Conservation (phyloP, 2,888 invertebrate species). For the Oxystoma pomonae region DNA sequence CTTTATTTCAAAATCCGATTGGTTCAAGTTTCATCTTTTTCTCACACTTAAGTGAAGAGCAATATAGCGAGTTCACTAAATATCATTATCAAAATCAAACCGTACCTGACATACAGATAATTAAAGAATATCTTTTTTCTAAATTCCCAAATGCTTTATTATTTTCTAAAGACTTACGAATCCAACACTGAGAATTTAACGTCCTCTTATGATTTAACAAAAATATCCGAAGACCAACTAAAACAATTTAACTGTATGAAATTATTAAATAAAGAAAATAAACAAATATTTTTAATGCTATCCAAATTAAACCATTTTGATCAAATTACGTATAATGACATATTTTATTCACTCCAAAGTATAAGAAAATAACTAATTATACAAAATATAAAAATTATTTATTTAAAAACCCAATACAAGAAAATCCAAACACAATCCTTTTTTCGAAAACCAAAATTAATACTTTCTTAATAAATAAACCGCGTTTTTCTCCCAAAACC, state of each 20-base stretch:
- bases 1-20: neutral
- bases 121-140: neutral
- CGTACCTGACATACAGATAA: neutral
- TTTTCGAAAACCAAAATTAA: conserved; percentile 21
- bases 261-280: neutral
- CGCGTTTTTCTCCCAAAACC: conserved; percentile 11
- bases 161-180: neutral
- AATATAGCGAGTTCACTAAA: neutral
- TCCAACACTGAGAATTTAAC: neutral
- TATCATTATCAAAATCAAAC: conserved; percentile 4
- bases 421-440: conserved; percentile 8
- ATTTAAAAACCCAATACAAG: conserved; percentile 12
- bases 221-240: neutral
- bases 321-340: conserved; percentile 3
- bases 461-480: conserved; percentile 24
- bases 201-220: neutral
- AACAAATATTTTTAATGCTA: neutral
- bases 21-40: neutral
- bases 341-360: conserved; percentile 1
- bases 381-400: conserved; percentile 14
- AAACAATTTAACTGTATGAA: neutral
- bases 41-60: neutral
- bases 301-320: no score
- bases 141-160: conserved; percentile 3
- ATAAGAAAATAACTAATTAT: conserved; percentile 11